These are phyloP conservation scores for Plestiodon gilberti DNA, from an alignment of 2,113 vertebrate genomes.

Conservation along the genomic window DNA sequence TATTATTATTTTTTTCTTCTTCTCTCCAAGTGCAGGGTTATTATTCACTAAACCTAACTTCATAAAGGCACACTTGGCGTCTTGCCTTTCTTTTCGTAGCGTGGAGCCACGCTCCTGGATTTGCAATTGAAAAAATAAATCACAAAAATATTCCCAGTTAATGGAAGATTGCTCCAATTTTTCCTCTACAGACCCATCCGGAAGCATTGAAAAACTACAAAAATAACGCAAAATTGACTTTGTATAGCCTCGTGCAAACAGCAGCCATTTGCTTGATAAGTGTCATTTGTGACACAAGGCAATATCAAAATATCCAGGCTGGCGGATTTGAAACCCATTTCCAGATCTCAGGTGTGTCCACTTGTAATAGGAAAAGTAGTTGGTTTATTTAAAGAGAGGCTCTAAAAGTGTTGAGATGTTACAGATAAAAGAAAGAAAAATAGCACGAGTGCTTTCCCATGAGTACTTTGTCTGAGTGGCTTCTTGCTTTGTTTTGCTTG, in stretches of 20 bases:
- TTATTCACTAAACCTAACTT: constrained; percentile 29
- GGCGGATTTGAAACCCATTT: constrained; percentile 27
- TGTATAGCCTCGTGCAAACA: neutral
- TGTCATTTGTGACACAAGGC: constrained; percentile 19
- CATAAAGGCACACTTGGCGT: constrained; percentile 15
- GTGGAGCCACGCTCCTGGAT: neutral
- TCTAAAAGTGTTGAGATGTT: constrained; percentile 26
- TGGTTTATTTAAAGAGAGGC: constrained; percentile 27
- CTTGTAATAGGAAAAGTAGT: constrained; percentile 12
- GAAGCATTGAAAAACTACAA: constrained; percentile 29
- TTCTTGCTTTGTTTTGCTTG: constrained; percentile 25
- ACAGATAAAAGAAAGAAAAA: constrained; percentile 21
- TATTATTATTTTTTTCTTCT: neutral
- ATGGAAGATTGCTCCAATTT: constrained; percentile 25
- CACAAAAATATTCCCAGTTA: neutral
- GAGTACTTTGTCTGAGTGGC: constrained; percentile 27
- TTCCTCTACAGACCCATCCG: neutral
- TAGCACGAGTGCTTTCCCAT: constrained; percentile 2
- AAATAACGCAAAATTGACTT: neutral
- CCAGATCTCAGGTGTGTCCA: constrained; percentile 20
- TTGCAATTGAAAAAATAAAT: constrained; percentile 31
- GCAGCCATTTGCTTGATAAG: constrained; percentile 21
- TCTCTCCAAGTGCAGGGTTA: neutral
- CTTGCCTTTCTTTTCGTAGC: constrained; percentile 6
- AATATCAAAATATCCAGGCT: neutral